Percentiles rank a stretch among this genome's conserved stretches.
These are phyloP conservation scores for Tricholaema leucomelas DNA, from an alignment of 2,113 vertebrate genomes.

Conservation along the genomic window DNA sequence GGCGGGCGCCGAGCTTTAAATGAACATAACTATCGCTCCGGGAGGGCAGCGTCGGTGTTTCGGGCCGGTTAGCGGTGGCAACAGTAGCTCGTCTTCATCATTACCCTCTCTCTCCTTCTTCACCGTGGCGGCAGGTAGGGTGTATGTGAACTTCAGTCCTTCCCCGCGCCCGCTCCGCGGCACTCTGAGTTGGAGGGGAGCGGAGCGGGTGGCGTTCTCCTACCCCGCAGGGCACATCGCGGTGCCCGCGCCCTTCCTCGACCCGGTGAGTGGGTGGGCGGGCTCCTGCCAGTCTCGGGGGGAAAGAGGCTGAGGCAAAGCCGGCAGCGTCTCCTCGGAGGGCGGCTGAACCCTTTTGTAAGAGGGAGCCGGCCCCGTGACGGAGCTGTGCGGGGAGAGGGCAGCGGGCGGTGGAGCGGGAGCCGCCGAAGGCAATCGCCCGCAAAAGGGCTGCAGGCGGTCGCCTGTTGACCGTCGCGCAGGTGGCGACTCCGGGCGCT, in stretches of 20 bases:
- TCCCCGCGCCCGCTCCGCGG: background rate
- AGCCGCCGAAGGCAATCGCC: background rate
- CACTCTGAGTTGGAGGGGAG: background rate
- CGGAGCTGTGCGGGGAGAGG: background rate
- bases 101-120: background rate
- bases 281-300: background rate
- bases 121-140: slow-evolving; percentile 19
- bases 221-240: background rate
- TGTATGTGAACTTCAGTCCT: background rate
- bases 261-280: too few relatives aligned
- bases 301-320: background rate
- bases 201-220: background rate
- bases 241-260: too few relatives aligned
- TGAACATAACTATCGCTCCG: slow-evolving; percentile 29
- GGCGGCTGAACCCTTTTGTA: background rate
- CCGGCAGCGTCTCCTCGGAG: background rate
- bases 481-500: background rate
- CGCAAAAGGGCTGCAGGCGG: background rate
- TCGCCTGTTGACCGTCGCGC: slow-evolving; percentile 7
- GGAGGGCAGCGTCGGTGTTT: slow-evolving; percentile 25
- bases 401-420: background rate
- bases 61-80: background rate
- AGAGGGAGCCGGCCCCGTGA: background rate
- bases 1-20: slow-evolving; percentile 58
- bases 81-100: background rate